These are phyloP conservation scores for Drosophila ficusphila DNA, from an alignment of 1,140 invertebrate species.

Conservation along the genomic window DNA sequence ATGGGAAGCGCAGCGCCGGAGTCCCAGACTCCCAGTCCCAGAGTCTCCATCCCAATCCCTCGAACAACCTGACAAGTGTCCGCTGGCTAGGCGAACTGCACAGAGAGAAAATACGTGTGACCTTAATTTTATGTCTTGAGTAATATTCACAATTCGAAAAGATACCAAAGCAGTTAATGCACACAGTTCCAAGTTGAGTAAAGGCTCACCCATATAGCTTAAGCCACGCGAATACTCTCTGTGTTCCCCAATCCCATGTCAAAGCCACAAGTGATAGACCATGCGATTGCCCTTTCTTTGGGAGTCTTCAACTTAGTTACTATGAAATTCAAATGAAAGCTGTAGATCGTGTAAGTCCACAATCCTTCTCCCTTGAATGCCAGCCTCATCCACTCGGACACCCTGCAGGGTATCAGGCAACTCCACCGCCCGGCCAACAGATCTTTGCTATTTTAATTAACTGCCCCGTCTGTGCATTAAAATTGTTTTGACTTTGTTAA, in stretches of 20 bases:
- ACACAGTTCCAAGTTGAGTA: too few relatives aligned
- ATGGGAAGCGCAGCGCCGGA: slow-evolving; percentile 27
- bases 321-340: slow-evolving; percentile 8
- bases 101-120: slow-evolving; percentile 7
- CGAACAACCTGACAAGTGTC: slow-evolving; percentile 33
- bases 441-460: slow-evolving; percentile 82
- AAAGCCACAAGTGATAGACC: slow-evolving; percentile 4
- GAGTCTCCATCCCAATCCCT: slow-evolving; percentile 14
- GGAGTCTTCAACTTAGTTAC: slow-evolving; percentile 9
- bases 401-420: slow-evolving; percentile 31
- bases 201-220: too few relatives aligned
- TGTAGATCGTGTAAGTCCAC: background rate
- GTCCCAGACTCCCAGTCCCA: slow-evolving; percentile 6
- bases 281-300: background rate
- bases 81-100: slow-evolving; percentile 2
- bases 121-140: too few relatives aligned
- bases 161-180: too few relatives aligned
- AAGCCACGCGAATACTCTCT: too few relatives aligned
- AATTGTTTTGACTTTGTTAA: slow-evolving; percentile 83
- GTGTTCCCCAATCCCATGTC: background rate
- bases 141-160: too few relatives aligned
- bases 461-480: slow-evolving; percentile 78
- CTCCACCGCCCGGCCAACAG: slow-evolving; percentile 47
- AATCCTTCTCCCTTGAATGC: background rate
- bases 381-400: background rate